Percentiles rank a stretch among this genome's conserved stretches.
These are phyloP conservation scores for Epinotia bilunana DNA, from an alignment of 2,888 invertebrate genomes.

Conservation along the genomic window DNA sequence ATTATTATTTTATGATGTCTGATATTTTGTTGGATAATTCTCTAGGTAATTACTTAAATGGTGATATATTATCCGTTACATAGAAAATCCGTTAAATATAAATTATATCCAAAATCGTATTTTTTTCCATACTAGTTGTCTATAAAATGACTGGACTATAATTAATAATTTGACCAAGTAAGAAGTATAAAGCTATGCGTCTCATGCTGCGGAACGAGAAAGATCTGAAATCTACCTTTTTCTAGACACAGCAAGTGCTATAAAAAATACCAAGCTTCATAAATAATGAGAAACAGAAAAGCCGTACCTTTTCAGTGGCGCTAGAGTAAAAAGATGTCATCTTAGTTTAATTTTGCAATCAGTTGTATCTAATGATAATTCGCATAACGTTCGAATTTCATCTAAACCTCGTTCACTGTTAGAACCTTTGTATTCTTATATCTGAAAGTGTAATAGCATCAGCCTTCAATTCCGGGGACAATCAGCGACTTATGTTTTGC, in stretches of 20 bases:
- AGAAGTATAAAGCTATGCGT: no score
- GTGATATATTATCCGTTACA: no score
- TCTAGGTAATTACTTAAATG: no score
- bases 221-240: no score
- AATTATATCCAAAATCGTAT: no score
- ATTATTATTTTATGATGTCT: no score
- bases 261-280: not conserved
- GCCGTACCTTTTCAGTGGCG: not conserved
- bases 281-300: not conserved
- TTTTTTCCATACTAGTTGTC: no score
- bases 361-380: not conserved
- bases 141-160: no score
- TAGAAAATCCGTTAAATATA: no score
- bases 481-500: not conserved
- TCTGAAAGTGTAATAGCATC: slow-evolving; percentile 52
- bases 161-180: no score
- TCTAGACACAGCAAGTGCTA: not conserved
- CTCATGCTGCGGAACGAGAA: no score
- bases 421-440: not conserved
- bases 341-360: not conserved
- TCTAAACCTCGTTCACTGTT: not conserved
- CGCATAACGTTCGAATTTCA: not conserved
- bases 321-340: not conserved
- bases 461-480: slow-evolving; percentile 52
- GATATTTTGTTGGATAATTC: no score